phyloP scores from a whole-genome alignment of 1,140 invertebrate species.

The Drosophila gunungcola region DNA sequence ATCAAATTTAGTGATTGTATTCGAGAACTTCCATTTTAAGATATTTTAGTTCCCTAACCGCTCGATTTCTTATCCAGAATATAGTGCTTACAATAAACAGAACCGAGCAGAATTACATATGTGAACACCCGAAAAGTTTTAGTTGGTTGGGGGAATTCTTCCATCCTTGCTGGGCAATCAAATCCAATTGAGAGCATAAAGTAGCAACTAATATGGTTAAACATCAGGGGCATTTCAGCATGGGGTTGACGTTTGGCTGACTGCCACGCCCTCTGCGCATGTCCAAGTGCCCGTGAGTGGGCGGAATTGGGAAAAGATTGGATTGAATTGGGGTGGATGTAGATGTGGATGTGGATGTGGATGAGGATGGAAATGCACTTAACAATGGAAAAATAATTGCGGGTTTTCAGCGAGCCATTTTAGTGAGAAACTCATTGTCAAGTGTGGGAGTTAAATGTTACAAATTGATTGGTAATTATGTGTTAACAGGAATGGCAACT shows the following conservation, averaged over 20 bases:
- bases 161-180: conserved; percentile 53
- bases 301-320: conserved; percentile 4
- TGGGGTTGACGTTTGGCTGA: conserved; percentile 49
- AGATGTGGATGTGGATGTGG: conserved; percentile 32
- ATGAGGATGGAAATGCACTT: conserved; percentile 34
- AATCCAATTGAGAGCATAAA: conserved; percentile 76
- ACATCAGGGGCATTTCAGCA: conserved; percentile 42
- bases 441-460: conserved; percentile 35
- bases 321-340: conserved; percentile 36
- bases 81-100: conserved; percentile 71
- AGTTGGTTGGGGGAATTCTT: conserved; percentile 3
- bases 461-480: conserved; percentile 38
- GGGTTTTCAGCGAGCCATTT: conserved; percentile 73
- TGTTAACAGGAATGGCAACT: conserved; percentile 13
- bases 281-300: conserved; percentile 22
- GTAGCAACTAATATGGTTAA: conserved; percentile 69
- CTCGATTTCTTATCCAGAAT: conserved; percentile 52
- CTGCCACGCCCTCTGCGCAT: conserved; percentile 43
- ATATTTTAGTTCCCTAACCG: conserved; percentile 14
- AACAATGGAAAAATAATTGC: conserved; percentile 74
- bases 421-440: conserved; percentile 47
- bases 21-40: conserved; percentile 69
- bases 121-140: neutral
- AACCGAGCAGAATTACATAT: conserved; percentile 39
- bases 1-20: conserved; percentile 69